Conservation (phyloP, 1,140 invertebrate species). For the Formica exsecta region DNA sequence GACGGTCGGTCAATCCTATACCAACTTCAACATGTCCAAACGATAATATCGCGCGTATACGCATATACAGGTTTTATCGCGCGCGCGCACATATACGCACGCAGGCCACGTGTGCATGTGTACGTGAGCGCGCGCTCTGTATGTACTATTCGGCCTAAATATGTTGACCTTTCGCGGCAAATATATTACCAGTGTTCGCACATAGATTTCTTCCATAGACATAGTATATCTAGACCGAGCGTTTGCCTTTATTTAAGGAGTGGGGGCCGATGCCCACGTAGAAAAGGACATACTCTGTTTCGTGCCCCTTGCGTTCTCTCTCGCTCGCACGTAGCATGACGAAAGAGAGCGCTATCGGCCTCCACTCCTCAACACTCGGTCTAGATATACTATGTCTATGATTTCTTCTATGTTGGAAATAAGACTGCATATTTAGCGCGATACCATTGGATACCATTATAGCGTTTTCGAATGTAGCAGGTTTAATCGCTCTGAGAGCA, state of each 20-base stretch:
- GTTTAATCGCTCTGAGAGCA: too few relatives aligned
- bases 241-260: too few relatives aligned
- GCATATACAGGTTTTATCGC: constrained; percentile 38
- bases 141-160: constrained; percentile 72
- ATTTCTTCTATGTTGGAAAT: not conserved
- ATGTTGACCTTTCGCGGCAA: constrained; percentile 54
- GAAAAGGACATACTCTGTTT: too few relatives aligned
- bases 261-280: too few relatives aligned
- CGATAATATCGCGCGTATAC: constrained; percentile 59
- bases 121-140: constrained; percentile 33
- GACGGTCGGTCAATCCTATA: constrained; percentile 39
- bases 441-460: too few relatives aligned
- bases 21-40: constrained; percentile 61
- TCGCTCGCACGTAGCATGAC: too few relatives aligned
- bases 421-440: not conserved
- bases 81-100: not conserved
- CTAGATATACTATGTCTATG: too few relatives aligned
- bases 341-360: too few relatives aligned
- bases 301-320: too few relatives aligned
- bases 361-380: too few relatives aligned
- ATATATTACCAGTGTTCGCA: constrained; percentile 35
- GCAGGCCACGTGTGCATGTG: constrained; percentile 35
- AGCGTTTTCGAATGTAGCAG: too few relatives aligned
- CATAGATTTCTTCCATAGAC: not conserved
- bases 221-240: too few relatives aligned